Evolutionary conservation across 2,113 vertebrate genomes (phyloP).

Genomic region (Chaetodon trifascialis): DNA sequence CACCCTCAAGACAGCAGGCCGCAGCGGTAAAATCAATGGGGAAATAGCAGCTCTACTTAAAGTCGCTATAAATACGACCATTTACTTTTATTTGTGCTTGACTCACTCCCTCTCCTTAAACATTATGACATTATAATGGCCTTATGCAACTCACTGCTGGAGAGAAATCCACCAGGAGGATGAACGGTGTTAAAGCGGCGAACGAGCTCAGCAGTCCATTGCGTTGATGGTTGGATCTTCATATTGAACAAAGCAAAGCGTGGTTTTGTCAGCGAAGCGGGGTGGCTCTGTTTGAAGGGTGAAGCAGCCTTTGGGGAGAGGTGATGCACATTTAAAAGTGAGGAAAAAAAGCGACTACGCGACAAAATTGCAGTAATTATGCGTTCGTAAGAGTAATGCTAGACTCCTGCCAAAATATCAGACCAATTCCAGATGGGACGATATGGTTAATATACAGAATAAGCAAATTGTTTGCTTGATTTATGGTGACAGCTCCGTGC

Average conservation of each 20-base stretch:
- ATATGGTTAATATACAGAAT: slow-evolving; percentile 49
- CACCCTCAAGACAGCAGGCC: slow-evolving; percentile 44
- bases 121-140: slow-evolving; percentile 36
- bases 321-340: slow-evolving; percentile 29
- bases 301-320: slow-evolving; percentile 37
- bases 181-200: slow-evolving; percentile 19
- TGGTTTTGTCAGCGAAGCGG: slow-evolving; percentile 43
- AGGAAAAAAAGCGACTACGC: slow-evolving; percentile 4
- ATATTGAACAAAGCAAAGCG: slow-evolving; percentile 45
- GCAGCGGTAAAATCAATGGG: slow-evolving; percentile 22
- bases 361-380: slow-evolving; percentile 56
- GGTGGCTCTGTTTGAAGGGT: slow-evolving; percentile 30
- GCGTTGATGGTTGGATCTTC: slow-evolving; percentile 2
- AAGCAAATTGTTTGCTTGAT: slow-evolving; percentile 57
- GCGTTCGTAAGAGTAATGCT: slow-evolving; percentile 17
- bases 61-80: slow-evolving; percentile 40
- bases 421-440: slow-evolving; percentile 32
- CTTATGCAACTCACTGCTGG: slow-evolving; percentile 5
- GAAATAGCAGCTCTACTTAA: slow-evolving; percentile 48
- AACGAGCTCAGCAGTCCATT: slow-evolving; percentile 19
- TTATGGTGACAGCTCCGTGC: slow-evolving; percentile 21
- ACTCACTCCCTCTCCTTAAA: slow-evolving; percentile 40
- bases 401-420: slow-evolving; percentile 48
- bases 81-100: slow-evolving; percentile 57
- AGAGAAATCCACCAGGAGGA: slow-evolving; percentile 20